Percentiles rank a stretch among this genome's conserved stretches.
Evolutionary conservation across 2,888 invertebrate genomes (phyloP).

Genomic region (Torymus tubicola): DNA sequence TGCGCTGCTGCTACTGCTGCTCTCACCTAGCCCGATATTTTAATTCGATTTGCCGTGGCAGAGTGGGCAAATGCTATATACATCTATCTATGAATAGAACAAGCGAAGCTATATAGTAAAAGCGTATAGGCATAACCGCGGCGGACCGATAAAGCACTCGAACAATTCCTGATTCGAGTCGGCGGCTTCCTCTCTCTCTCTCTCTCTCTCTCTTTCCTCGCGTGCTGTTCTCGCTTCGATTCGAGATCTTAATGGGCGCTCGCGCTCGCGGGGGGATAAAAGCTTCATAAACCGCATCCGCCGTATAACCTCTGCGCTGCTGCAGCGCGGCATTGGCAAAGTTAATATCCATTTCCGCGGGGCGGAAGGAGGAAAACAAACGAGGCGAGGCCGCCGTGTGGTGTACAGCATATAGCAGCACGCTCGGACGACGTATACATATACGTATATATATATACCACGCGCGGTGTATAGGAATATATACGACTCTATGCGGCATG

Average conservation of each 20-base stretch:
- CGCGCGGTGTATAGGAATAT: too few relatives aligned
- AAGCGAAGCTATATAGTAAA: not conserved
- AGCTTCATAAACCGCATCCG: constrained; percentile 62
- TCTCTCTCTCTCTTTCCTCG: constrained; percentile 22
- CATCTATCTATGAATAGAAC: too few relatives aligned
- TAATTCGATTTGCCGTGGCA: constrained; percentile 8
- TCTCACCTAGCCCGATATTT: not conserved
- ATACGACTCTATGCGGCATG: too few relatives aligned
- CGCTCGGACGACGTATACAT: too few relatives aligned
- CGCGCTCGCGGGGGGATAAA: constrained; percentile 55
- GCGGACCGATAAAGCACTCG: constrained; percentile 16
- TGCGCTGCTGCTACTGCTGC: too few relatives aligned
- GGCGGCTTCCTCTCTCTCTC: not conserved
- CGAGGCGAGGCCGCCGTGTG: constrained; percentile 46
- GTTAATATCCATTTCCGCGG: constrained; percentile 64
- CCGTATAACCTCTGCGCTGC: constrained; percentile 9
- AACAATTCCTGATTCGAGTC: constrained; percentile 44
- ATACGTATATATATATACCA: too few relatives aligned
- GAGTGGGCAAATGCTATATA: too few relatives aligned
- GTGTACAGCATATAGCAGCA: too few relatives aligned
- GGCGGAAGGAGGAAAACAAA: constrained; percentile 60
- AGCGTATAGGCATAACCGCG: not conserved
- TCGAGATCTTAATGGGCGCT: constrained; percentile 55
- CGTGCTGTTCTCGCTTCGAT: constrained; percentile 57
- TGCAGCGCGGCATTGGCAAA: constrained; percentile 47